Conservation (phyloP, 2,113 vertebrate genomes). For the Crypturellus undulatus region DNA sequence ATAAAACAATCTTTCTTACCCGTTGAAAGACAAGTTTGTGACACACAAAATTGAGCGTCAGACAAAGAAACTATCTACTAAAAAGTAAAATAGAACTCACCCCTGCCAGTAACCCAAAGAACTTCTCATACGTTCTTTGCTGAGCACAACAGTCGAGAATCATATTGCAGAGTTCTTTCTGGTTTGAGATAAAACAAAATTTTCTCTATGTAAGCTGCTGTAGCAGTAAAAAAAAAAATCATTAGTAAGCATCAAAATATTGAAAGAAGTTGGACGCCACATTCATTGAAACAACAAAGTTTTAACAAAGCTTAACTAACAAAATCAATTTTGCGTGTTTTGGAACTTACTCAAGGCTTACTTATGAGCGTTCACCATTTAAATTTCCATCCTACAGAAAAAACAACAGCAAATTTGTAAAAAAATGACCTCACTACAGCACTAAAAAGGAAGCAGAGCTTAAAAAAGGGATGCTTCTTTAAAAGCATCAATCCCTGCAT, state of each 20-base stretch:
- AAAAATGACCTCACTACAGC: background rate
- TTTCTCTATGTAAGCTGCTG: slow-evolving; percentile 39
- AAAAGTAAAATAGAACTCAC: slow-evolving; percentile 80
- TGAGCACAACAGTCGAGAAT: slow-evolving; percentile 99
- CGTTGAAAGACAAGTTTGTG: background rate
- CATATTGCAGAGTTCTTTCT: slow-evolving; percentile 99
- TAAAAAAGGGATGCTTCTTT: background rate
- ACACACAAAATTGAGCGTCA: background rate
- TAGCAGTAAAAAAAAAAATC: background rate
- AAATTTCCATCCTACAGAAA: background rate
- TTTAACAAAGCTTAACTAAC: background rate
- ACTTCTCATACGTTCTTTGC: slow-evolving; percentile 98
- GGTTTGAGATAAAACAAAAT: slow-evolving; percentile 51
- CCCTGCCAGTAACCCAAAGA: slow-evolving; percentile 96
- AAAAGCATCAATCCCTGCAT: background rate
- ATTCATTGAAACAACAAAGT: background rate
- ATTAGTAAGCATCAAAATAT: background rate
- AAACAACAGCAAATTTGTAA: background rate
- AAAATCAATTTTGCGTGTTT: background rate
- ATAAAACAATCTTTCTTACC: background rate
- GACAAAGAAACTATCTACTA: background rate
- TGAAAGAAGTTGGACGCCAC: rapidly evolving
- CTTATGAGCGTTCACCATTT: background rate
- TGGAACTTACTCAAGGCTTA: background rate
- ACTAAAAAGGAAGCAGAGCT: background rate